A percentile compares a stretch with the other conserved stretches of the same genome.
These are phyloP conservation scores for Creontiades dilutus DNA, from an alignment of 2,888 invertebrate genomes.

Conservation along the genomic window DNA sequence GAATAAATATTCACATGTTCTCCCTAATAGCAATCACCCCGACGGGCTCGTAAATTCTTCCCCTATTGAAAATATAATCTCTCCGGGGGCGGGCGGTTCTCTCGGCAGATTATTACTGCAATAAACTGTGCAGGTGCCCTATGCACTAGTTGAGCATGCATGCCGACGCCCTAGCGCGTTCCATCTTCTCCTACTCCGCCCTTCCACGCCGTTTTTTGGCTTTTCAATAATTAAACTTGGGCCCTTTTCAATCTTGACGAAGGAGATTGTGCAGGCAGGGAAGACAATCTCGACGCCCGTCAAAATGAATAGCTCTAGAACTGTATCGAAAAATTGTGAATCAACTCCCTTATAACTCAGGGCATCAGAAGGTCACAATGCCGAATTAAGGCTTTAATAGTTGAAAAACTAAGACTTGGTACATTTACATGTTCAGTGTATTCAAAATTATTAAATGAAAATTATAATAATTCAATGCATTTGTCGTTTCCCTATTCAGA, in stretches of 20 bases:
- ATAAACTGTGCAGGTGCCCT: slow-evolving; percentile 66
- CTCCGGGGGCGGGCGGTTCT: slow-evolving; percentile 42
- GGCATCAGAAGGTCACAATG: too few species aligned
- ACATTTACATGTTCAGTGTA: too few species aligned
- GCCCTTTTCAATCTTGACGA: neutral
- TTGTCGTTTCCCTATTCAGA: too few species aligned
- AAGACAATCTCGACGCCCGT: too few species aligned
- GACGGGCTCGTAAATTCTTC: slow-evolving; percentile 69
- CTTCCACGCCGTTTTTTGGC: neutral
- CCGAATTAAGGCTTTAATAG: too few species aligned
- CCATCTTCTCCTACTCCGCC: neutral
- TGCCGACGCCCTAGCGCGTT: slow-evolving; percentile 54
- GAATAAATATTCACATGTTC: slow-evolving; percentile 70
- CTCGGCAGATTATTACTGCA: slow-evolving; percentile 68
- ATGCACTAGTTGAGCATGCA: slow-evolving; percentile 65
- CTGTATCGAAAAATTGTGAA: too few species aligned
- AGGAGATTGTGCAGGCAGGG: too few species aligned
- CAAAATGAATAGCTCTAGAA: too few species aligned
- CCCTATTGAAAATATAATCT: slow-evolving; percentile 72
- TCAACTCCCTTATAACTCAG: too few species aligned
- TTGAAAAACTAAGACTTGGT: too few species aligned
- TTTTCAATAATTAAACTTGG: neutral
- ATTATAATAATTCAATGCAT: too few species aligned
- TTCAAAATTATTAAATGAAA: too few species aligned
- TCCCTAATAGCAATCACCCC: slow-evolving; percentile 68